Evolutionary conservation across 2,888 invertebrate species (phyloP).

Genomic region (Schizotus pectinicornis): DNA sequence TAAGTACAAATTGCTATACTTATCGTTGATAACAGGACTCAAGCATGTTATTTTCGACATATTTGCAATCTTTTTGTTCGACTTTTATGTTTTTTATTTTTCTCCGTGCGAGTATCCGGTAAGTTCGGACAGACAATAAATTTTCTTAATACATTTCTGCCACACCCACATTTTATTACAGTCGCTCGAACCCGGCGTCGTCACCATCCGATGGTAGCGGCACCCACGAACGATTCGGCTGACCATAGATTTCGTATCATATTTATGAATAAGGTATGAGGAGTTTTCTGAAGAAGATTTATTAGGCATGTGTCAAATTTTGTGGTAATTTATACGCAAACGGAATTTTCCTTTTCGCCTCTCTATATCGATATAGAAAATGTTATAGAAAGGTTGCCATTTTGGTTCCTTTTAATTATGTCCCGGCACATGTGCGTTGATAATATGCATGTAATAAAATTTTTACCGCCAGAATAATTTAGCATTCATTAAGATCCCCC

Average conservation of each 20-base stretch:
- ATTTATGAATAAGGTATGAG: slow-evolving; percentile 49
- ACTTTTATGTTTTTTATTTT: slow-evolving; percentile 17
- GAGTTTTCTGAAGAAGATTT: slow-evolving; percentile 47
- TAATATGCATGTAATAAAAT: slow-evolving; percentile 1
- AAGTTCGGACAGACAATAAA: slow-evolving; percentile 50
- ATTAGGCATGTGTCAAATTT: slow-evolving; percentile 47
- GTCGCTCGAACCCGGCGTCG: slow-evolving; percentile 31
- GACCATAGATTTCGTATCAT: slow-evolving; percentile 48
- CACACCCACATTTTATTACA: slow-evolving; percentile 52
- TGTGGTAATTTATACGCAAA: slow-evolving; percentile 49
- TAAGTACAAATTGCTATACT: slow-evolving; percentile 55
- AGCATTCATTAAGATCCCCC: slow-evolving; percentile 14
- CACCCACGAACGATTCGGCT: slow-evolving; percentile 30
- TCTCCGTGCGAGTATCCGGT: slow-evolving; percentile 37
- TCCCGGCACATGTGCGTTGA: neutral
- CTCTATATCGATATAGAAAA: too few relatives aligned
- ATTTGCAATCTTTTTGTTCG: slow-evolving; percentile 49
- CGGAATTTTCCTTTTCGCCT: slow-evolving; percentile 12
- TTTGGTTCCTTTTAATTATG: neutral
- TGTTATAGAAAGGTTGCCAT: neutral
- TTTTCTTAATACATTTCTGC: slow-evolving; percentile 51
- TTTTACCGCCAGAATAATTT: slow-evolving; percentile 15
- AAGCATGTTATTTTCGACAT: slow-evolving; percentile 52
- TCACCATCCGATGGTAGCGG: slow-evolving; percentile 10
- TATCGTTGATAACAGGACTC: slow-evolving; percentile 49